phyloP scores from a whole-genome alignment of 2,797 vertebrate species.

The Bradypodion ventrale region DNA sequence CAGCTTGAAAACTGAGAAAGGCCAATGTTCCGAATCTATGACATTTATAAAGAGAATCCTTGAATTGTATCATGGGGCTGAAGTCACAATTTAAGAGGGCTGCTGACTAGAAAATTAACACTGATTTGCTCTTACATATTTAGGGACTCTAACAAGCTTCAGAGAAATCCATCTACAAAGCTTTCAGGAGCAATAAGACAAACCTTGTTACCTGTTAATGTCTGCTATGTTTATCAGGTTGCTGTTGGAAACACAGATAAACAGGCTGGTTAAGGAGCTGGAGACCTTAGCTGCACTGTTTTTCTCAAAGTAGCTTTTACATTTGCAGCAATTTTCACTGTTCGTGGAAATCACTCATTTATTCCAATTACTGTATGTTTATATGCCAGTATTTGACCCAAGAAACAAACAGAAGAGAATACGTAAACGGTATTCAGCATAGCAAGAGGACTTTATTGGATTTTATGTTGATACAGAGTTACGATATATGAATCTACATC shows the following conservation, averaged over 20 bases:
- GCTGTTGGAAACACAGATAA: not conserved
- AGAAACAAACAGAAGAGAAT: not conserved
- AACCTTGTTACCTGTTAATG: not conserved
- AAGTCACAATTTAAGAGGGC: not conserved
- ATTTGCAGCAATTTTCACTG: not conserved
- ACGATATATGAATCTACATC: no score
- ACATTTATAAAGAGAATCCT: not conserved
- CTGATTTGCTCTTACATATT: not conserved
- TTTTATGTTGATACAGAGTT: no score
- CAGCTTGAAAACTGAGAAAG: slow-evolving; percentile 1
- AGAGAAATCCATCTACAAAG: not conserved
- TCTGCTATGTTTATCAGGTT: not conserved
- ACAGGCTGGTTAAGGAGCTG: not conserved
- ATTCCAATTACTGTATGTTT: not conserved
- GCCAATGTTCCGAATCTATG: not conserved
- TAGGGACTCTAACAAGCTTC: not conserved
- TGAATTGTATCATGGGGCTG: not conserved
- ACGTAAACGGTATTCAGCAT: no score
- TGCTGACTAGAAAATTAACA: not conserved
- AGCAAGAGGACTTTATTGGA: no score
- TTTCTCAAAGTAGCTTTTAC: not conserved
- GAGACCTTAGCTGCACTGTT: not conserved
- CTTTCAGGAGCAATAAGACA: not conserved
- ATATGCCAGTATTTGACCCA: not conserved
- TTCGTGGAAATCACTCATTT: not conserved